Conservation (phyloP, 2,797 vertebrate genomes). For the Pelodytes ibericus region DNA sequence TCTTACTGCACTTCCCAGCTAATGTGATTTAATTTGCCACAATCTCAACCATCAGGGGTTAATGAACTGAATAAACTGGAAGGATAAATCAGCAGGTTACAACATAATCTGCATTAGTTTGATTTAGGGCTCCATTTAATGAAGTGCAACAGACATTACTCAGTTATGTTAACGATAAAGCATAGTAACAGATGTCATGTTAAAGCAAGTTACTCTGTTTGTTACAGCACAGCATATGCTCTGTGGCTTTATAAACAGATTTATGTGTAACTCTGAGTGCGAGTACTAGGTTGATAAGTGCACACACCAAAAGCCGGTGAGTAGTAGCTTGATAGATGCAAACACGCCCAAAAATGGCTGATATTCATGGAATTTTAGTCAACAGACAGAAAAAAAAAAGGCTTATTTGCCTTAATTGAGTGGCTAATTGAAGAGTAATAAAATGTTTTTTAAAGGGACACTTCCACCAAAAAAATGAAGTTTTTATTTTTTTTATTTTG, state of each 20-base stretch:
- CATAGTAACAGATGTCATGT: conserved; percentile 2
- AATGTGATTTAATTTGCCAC: not conserved
- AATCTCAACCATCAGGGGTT: not conserved
- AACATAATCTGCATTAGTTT: not conserved
- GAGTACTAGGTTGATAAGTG: too few relatives aligned
- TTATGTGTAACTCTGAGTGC: not conserved
- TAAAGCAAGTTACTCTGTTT: not conserved
- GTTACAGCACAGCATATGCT: not conserved
- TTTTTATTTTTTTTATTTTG: too few relatives aligned
- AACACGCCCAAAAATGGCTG: not conserved
- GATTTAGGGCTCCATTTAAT: not conserved
- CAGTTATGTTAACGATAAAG: not conserved
- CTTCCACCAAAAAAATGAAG: too few relatives aligned
- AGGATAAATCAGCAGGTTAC: not conserved
- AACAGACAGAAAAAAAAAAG: too few relatives aligned
- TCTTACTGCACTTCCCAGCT: not conserved
- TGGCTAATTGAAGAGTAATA: too few relatives aligned
- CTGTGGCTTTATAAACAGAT: not conserved
- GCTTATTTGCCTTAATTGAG: too few relatives aligned
- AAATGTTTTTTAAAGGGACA: too few relatives aligned
- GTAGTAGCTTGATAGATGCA: not conserved
- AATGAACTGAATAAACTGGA: not conserved
- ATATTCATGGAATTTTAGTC: not conserved
- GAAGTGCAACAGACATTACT: not conserved
- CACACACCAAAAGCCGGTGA: too few relatives aligned